Evolutionary conservation across 1,140 invertebrate species (phyloP).

Genomic region (Aphelenchoides fujianensis): DNA sequence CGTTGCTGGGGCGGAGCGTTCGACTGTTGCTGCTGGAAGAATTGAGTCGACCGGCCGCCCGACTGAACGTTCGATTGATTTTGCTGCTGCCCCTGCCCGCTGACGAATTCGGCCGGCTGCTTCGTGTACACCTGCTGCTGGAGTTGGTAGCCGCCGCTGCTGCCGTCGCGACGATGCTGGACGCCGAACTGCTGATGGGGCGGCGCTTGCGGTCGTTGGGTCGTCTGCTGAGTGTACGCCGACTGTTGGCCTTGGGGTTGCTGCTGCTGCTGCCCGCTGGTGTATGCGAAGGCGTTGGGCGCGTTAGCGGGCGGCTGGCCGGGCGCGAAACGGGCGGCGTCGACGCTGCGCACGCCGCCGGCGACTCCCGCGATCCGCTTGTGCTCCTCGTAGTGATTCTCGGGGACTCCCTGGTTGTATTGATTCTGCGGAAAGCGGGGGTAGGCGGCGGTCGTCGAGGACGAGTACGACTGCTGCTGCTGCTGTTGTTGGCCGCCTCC

Average conservation of each 20-base stretch:
- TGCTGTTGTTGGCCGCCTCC: background rate
- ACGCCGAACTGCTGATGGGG: too few relatives aligned
- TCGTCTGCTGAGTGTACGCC: too few relatives aligned
- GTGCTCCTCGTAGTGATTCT: constrained; percentile 1
- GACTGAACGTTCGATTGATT: too few relatives aligned
- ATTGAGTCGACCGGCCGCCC: too few relatives aligned
- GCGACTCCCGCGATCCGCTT: background rate
- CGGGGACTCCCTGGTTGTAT: background rate
- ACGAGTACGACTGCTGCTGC: background rate
- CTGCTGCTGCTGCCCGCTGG: background rate
- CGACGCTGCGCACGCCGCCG: background rate
- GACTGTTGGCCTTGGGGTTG: too few relatives aligned
- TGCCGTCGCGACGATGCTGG: background rate
- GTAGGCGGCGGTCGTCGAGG: too few relatives aligned
- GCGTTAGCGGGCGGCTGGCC: background rate
- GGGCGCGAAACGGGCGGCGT: background rate
- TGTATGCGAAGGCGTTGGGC: background rate
- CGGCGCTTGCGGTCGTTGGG: too few relatives aligned
- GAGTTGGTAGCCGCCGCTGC: background rate
- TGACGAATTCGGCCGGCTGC: background rate
- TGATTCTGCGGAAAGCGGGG: background rate
- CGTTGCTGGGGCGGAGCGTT: background rate
- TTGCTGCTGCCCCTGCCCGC: too few relatives aligned
- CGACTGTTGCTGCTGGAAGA: too few relatives aligned
- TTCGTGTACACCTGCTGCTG: too few relatives aligned